Conservation (phyloP, 1,140 invertebrate genomes). For the Ceratina australensis region DNA sequence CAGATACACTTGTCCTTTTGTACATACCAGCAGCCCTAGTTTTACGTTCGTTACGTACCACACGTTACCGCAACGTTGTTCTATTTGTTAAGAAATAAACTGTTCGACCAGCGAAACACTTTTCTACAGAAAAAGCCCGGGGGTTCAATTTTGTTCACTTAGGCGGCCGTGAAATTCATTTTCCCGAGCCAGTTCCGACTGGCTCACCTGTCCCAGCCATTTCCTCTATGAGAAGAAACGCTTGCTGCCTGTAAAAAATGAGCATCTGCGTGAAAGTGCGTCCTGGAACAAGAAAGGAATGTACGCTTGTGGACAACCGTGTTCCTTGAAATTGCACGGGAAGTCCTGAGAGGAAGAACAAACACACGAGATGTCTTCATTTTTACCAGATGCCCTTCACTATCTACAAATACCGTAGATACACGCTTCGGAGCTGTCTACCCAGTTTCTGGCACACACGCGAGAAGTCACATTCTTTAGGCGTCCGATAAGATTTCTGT, state of each 20-base stretch:
- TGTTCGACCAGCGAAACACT: not conserved
- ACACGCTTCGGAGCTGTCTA: too few species aligned
- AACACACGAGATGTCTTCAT: not conserved
- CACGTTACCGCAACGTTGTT: not conserved
- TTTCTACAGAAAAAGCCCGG: not conserved
- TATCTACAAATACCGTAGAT: too few species aligned
- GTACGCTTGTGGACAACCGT: not conserved
- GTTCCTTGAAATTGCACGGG: constrained; percentile 8
- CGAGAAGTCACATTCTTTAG: too few species aligned
- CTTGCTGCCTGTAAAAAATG: constrained; percentile 6
- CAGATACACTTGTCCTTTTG: not conserved
- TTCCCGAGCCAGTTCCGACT: not conserved
- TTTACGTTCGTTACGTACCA: not conserved
- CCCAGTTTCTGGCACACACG: too few species aligned
- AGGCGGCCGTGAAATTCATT: constrained; percentile 31
- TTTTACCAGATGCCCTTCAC: too few species aligned
- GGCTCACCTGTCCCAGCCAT: not conserved
- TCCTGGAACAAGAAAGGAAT: not conserved
- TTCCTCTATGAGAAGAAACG: constrained; percentile 30
- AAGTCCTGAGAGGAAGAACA: not conserved
- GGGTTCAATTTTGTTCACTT: constrained; percentile 29
- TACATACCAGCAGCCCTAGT: not conserved
- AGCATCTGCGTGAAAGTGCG: constrained; percentile 15
- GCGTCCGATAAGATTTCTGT: too few species aligned
- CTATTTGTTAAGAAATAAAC: constrained; percentile 14